phyloP scores from a whole-genome alignment of 2,888 invertebrate species.

The Girardia tigrina region DNA sequence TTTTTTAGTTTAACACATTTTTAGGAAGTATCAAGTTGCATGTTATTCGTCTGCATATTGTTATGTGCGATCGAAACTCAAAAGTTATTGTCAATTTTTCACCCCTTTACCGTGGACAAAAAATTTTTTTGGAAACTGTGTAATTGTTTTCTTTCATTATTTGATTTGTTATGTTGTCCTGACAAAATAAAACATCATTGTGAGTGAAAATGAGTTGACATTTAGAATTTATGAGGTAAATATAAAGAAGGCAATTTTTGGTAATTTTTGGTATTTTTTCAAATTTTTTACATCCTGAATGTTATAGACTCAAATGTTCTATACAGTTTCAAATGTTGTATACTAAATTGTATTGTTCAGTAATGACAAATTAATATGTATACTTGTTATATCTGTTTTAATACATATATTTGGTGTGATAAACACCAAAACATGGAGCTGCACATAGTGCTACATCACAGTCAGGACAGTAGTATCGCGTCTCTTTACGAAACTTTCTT shows the following conservation, averaged over 20 bases:
- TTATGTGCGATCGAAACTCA: too few relatives aligned
- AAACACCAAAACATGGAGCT: too few relatives aligned
- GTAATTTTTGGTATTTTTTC: too few relatives aligned
- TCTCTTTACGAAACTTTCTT: not conserved
- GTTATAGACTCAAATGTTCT: too few relatives aligned
- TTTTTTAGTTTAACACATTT: too few relatives aligned
- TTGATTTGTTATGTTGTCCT: not conserved
- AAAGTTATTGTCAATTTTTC: too few relatives aligned
- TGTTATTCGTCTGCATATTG: too few relatives aligned
- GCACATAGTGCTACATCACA: too few relatives aligned
- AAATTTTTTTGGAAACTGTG: not conserved
- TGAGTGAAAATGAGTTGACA: not conserved
- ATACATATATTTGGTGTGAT: not conserved
- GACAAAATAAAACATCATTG: not conserved
- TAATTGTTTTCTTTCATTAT: not conserved
- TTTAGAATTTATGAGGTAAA: not conserved
- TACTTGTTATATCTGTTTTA: not conserved
- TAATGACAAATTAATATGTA: not conserved
- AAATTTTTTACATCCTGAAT: too few relatives aligned
- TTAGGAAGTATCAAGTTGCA: too few relatives aligned
- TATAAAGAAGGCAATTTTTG: not conserved
- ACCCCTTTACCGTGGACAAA: not conserved
- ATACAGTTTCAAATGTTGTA: too few relatives aligned
- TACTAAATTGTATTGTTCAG: too few relatives aligned
- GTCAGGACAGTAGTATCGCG: not conserved